Evolutionary conservation across 2,888 invertebrate genomes (phyloP), one percentile per base, ranked within the genome.

Genomic region (Chaetogeoica ovagalla): DNA sequence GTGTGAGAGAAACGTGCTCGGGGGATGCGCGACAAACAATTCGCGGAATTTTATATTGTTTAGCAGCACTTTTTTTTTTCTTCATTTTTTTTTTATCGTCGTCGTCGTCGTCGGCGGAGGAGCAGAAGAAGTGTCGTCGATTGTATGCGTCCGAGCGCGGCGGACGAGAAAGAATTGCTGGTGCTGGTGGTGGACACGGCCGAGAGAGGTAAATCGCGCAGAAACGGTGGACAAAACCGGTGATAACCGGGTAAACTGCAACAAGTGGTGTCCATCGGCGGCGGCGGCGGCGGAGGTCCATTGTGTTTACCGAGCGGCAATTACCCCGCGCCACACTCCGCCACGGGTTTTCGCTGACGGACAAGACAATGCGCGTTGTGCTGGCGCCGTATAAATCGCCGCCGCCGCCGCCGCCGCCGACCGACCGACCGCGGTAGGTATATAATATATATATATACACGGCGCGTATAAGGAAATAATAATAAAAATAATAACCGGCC

Each of bases 361-460:
- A 79, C 79, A 79, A 79, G 70, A 79, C 79, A 79, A 79, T 79
- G 79, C 79, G 79, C 79, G 71, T 39, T 55, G 62, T n/a, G 70
- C 79, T 79, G 79, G 79, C 79, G 79, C 79, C 79, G 79, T 79
- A 79, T 79, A 79, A 79, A 79, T 79, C 71, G 77, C 79, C 60
- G 79, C n/a, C 74, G 63, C 7, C 73, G 63, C 1, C 74, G 74
- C 30, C 30, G 30, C 43, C 43, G 43, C 43, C 43, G 43, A 43
- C 43, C 73, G 63, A 71, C 63, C 30, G 60, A 52, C 48, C 68
- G 70, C 71, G 76, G 76, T 76, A 77, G 68, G 77, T 70, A 63
- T n/a, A n/a, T n/a, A n/a, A n/a, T n/a, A n/a, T n/a, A n/a, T n/a
- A n/a, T n/a, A n/a, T n/a, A n/a, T 21, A 52, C 19, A 48, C n/a